Conservation (phyloP, 2,113 vertebrate genomes). For the Anhinga rufa region DNA sequence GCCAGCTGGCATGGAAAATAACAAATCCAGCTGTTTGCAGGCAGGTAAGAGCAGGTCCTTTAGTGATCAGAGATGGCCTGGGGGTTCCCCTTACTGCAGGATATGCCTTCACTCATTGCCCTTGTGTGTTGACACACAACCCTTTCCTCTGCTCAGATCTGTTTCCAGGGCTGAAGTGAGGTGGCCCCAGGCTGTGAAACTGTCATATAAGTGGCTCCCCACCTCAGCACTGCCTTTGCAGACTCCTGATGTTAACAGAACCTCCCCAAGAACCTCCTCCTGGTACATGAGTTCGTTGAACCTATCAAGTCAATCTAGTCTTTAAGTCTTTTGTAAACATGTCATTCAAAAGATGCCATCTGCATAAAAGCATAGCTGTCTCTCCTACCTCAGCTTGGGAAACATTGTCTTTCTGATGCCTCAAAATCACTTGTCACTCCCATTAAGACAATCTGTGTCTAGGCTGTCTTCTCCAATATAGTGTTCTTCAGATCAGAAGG, state of each 20-base stretch:
- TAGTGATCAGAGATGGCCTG: not conserved
- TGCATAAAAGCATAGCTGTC: not conserved
- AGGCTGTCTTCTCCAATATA: not conserved
- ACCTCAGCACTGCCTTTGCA: not conserved
- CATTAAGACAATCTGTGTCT: not conserved
- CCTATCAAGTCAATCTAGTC: not conserved
- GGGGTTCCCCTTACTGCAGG: not conserved
- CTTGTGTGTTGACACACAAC: not conserved
- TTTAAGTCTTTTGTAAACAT: not conserved
- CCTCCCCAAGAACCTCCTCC: not conserved
- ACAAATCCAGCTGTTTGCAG: not conserved
- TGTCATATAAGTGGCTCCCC: accelerated
- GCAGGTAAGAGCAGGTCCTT: not conserved
- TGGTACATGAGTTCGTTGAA: not conserved
- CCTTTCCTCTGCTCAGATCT: not conserved
- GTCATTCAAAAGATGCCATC: not conserved
- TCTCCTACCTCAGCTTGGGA: not conserved
- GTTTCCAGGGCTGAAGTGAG: not conserved
- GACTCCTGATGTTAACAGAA: not conserved
- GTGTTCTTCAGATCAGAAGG: not conserved
- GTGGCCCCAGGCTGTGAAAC: not conserved
- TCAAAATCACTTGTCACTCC: not conserved
- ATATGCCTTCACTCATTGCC: not conserved
- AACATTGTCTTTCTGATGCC: not conserved
- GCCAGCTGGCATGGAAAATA: not conserved